These are phyloP conservation scores for Acanthoscelides obtectus DNA, from an alignment of 2,888 invertebrate genomes.

Conservation along the genomic window DNA sequence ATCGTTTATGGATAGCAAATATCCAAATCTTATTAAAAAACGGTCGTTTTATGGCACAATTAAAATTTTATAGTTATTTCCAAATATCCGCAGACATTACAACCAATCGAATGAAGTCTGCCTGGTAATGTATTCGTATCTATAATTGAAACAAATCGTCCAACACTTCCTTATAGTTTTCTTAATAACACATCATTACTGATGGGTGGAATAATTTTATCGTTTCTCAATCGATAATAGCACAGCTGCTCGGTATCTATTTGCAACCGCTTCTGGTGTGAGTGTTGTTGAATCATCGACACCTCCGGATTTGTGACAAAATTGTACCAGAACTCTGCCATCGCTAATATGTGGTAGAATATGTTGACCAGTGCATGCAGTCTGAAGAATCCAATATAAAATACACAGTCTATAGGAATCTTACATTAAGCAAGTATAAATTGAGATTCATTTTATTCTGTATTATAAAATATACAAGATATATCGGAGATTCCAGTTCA, in stretches of 20 bases:
- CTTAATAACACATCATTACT: neutral
- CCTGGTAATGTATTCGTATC: neutral
- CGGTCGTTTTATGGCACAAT: too few relatives aligned
- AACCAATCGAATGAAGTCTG: neutral
- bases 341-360: too few relatives aligned
- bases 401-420: too few relatives aligned
- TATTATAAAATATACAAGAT: too few relatives aligned
- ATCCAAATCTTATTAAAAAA: too few relatives aligned
- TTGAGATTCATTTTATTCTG: too few relatives aligned
- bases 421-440: too few relatives aligned
- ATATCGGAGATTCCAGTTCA: too few relatives aligned
- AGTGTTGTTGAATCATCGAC: neutral
- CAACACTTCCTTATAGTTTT: neutral
- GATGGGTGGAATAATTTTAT: neutral
- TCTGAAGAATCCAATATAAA: too few relatives aligned
- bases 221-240: neutral
- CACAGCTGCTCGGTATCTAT: neutral
- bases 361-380: too few relatives aligned
- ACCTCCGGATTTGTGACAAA: neutral
- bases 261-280: neutral
- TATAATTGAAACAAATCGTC: neutral
- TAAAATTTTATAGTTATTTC: neutral
- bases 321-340: neutral
- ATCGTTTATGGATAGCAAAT: too few relatives aligned
- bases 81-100: neutral